phyloP scores from a whole-genome alignment of 2,797 vertebrate genomes.

The Nyctibius grandis region DNA sequence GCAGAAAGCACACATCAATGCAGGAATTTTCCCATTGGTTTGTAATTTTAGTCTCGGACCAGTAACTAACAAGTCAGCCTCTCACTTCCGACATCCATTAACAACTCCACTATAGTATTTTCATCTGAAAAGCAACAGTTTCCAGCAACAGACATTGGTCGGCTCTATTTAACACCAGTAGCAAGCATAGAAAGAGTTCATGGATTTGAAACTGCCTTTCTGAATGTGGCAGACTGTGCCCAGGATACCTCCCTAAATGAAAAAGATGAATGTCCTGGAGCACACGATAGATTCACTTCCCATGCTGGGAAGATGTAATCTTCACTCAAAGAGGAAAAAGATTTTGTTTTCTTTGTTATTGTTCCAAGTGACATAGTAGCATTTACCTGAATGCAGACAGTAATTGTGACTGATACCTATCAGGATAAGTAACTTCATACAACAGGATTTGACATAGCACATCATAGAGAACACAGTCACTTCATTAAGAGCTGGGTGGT shows the following conservation, averaged over 20 bases:
- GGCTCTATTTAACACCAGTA: neutral
- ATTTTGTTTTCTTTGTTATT: conserved; percentile 58
- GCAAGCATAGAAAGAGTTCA: neutral
- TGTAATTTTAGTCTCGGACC: neutral
- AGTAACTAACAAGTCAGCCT: neutral
- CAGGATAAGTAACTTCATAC: conserved; percentile 13
- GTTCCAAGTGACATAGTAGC: conserved; percentile 53
- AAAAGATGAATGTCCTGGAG: conserved; percentile 27
- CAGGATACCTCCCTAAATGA: neutral
- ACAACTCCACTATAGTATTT: neutral
- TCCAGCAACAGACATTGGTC: neutral
- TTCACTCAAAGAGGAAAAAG: conserved; percentile 23
- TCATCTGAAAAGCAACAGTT: neutral
- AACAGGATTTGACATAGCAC: conserved; percentile 23
- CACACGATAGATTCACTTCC: conserved; percentile 1
- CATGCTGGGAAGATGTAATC: conserved; percentile 11
- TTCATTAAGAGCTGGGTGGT: neutral
- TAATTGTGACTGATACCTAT: conserved; percentile 38
- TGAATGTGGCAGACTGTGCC: neutral
- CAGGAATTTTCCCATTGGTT: neutral
- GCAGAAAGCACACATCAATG: neutral
- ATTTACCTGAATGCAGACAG: conserved; percentile 29
- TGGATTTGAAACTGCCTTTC: neutral
- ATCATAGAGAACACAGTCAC: neutral
- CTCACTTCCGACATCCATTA: neutral